Conservation (phyloP, 2,888 invertebrate species). For the Caenorhabditis wallacei region DNA sequence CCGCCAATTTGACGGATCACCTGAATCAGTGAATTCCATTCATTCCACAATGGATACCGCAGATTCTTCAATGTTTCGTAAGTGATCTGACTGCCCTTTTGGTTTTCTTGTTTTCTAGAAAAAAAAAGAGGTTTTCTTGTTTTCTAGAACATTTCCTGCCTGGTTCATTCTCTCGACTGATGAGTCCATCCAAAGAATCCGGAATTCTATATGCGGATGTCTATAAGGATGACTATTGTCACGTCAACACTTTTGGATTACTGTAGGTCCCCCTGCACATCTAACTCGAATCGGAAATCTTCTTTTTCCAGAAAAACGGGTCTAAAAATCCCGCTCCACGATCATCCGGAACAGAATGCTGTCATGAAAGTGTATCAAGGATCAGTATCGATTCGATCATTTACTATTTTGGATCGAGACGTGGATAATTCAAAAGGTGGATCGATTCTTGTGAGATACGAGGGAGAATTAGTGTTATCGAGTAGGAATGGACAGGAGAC, state of each 20-base stretch:
- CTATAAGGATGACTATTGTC: slow-evolving; percentile 39
- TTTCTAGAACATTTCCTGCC: slow-evolving; percentile 29
- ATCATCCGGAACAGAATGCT: slow-evolving; percentile 76
- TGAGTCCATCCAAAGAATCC: slow-evolving; percentile 6
- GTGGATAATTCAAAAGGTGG: background rate
- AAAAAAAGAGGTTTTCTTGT: no score
- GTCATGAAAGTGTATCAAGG: slow-evolving; percentile 76
- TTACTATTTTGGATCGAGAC: background rate
- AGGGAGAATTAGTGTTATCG: slow-evolving; percentile 60
- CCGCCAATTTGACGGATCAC: background rate
- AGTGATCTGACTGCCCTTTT: no score
- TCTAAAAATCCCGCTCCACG: slow-evolving; percentile 73
- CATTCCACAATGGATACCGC: slow-evolving; percentile 4
- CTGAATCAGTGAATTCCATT: background rate
- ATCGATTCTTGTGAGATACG: slow-evolving; percentile 43
- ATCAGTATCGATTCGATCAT: slow-evolving; percentile 59
- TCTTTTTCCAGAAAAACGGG: slow-evolving; percentile 45
- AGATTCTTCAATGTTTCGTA: slow-evolving; percentile 22
- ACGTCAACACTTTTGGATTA: slow-evolving; percentile 50
- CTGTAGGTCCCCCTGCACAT: no score
- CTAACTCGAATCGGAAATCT: no score
- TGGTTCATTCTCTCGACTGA: background rate
- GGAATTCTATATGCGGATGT: slow-evolving; percentile 50
- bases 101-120: background rate
- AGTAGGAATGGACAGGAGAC: slow-evolving; percentile 4